Evolutionary conservation across 1,140 invertebrate genomes (phyloP).

Genomic region (Nilaparvata lugens): DNA sequence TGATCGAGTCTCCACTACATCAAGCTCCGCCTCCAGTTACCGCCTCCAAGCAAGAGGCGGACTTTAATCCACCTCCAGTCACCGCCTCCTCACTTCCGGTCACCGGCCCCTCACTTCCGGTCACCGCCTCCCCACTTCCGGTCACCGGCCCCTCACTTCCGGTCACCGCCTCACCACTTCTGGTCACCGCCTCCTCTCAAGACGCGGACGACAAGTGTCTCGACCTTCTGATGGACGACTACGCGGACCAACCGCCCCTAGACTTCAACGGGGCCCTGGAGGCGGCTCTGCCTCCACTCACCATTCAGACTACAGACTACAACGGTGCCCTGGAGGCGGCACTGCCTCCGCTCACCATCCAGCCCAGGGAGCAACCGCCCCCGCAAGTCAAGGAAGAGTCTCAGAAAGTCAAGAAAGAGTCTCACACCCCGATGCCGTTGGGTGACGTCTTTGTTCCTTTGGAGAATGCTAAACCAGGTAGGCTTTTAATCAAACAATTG

Average conservation of each 20-base stretch:
- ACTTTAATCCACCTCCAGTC: neutral
- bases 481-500: too few species aligned
- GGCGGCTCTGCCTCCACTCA: too few species aligned
- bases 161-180: neutral
- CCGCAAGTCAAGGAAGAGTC: neutral
- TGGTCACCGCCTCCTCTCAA: neutral
- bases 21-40: too few species aligned
- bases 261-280: too few species aligned
- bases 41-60: too few species aligned
- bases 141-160: neutral
- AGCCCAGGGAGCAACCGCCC: neutral
- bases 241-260: too few species aligned
- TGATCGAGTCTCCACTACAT: conserved; percentile 32
- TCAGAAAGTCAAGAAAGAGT: too few species aligned
- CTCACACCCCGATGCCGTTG: conserved; percentile 40
- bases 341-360: too few species aligned
- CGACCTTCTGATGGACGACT: too few species aligned
- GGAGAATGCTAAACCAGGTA: conserved; percentile 63
- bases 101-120: neutral
- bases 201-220: neutral
- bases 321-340: too few species aligned
- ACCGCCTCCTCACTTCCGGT: neutral
- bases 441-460: conserved; percentile 65
- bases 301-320: too few species aligned
- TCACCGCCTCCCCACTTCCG: neutral